Conservation (phyloP, 2,888 invertebrate genomes). For the Dysmachus trigonus region DNA sequence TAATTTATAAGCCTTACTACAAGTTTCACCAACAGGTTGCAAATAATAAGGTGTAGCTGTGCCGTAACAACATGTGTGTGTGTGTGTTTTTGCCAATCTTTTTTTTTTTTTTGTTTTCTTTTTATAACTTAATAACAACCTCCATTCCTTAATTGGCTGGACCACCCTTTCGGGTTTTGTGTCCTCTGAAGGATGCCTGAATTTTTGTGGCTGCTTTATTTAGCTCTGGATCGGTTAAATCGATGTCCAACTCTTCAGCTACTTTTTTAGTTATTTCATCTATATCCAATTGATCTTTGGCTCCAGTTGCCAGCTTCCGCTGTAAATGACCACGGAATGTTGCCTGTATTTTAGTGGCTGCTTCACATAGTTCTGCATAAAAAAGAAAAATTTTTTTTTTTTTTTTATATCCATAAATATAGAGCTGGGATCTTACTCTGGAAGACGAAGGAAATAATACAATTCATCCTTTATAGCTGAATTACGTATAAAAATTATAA, state of each 20-base stretch:
- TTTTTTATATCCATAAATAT: no score
- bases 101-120: not conserved
- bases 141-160: constrained; percentile 47
- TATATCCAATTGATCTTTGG: constrained; percentile 65
- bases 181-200: constrained; percentile 90
- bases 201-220: constrained; percentile 92
- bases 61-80: constrained; percentile 15
- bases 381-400: not conserved
- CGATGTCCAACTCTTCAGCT: constrained; percentile 84
- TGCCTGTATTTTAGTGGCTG: constrained; percentile 91
- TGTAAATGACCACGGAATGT: constrained; percentile 91
- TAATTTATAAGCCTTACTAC: constrained; percentile 18
- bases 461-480: no score
- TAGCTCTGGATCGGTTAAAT: constrained; percentile 85
- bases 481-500: no score
- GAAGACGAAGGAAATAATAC: no score
- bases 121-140: not conserved
- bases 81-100: not conserved
- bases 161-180: constrained; percentile 82
- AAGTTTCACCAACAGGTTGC: constrained; percentile 29
- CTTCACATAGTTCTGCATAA: constrained; percentile 77
- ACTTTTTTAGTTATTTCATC: constrained; percentile 68
- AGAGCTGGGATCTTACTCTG: no score
- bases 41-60: constrained; percentile 39
- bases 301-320: constrained; percentile 71